Evolutionary conservation across 2,888 invertebrate genomes (phyloP).

Genomic region (Podotricha telesiphe): DNA sequence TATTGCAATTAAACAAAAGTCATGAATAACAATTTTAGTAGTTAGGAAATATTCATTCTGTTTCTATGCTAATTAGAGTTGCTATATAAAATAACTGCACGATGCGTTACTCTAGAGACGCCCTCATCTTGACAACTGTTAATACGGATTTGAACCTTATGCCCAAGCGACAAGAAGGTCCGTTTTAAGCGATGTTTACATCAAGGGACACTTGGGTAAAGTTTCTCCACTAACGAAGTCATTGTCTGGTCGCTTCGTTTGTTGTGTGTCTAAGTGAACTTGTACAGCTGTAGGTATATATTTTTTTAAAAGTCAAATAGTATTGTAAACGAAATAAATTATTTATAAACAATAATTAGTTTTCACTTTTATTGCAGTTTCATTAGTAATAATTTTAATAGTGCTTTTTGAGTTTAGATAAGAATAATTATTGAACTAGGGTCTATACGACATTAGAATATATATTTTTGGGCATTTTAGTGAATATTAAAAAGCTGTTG

Average conservation of each 20-base stretch:
- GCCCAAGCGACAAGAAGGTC: not conserved
- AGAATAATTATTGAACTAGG: no score
- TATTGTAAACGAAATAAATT: not conserved
- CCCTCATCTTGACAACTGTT: conserved; percentile 34
- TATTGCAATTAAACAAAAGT: not conserved
- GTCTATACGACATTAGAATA: no score
- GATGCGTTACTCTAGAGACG: conserved; percentile 32
- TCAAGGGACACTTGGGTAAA: conserved; percentile 63
- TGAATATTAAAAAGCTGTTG: no score
- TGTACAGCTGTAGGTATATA: not conserved
- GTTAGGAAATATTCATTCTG: conserved; percentile 1
- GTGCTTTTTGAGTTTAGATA: no score
- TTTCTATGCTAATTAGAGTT: conserved; percentile 23
- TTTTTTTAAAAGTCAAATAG: not conserved
- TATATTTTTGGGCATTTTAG: no score
- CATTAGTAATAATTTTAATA: no score
- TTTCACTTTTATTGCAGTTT: not conserved
- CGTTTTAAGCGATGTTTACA: conserved; percentile 21
- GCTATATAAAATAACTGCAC: conserved; percentile 25
- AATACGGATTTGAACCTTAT: conserved; percentile 33
- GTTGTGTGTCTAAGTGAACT: conserved; percentile 35
- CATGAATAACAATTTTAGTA: not conserved
- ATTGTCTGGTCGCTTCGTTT: conserved; percentile 61
- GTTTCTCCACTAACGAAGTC: conserved; percentile 75
- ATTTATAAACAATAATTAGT: not conserved